Evolutionary conservation across 1,140 invertebrate genomes (phyloP), one percentile per base, ranked within the genome.

Genomic region (Anoplophora glabripennis): DNA sequence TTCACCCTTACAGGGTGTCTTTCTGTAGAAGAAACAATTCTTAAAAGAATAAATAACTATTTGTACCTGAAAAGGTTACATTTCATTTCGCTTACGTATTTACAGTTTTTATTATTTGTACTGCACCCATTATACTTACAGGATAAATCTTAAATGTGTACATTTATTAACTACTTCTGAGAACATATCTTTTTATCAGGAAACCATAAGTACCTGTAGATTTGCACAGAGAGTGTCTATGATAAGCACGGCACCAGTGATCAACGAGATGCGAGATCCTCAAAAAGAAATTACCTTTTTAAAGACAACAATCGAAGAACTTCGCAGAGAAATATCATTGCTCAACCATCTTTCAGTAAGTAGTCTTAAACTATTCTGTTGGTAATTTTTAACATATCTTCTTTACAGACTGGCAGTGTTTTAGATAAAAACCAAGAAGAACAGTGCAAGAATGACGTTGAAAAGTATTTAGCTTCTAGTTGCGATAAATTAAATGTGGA

Each of bases 211-310:
- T 38, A 86, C 84, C 10, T 87, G 85, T 72, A 77, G 82, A 64
- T 87, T 87, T 77, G 79, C 85, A 4, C 84, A 87, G 68, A 75
- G 85, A 65, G 85, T 87, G 8, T 83, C 84, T 11, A 70, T 85
- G 59, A 82, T 87, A 33, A 81, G 76, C 60, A 85, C 86, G 64
- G 81, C 82, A 61, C 79, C 80, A 7, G 69, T 76, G 12, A 64
- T 80, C 10, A 84, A 84, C 73, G 80, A 81, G 64, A 59, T 80
- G 15, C 33, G 18, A 37, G 80, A 83, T 69, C 80, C 81, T 1
- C 75, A 78, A 56, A 59, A 80, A 18, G 71, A 83, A 66, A 81
- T 84, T 34, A 56, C 65, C 12, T 74, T 75, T 52, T 69, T 84
- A 15, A 78, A 67, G 70, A 59, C 58, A 40, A 37, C 65, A 73